Percentiles rank a stretch among this genome's conserved stretches.
phyloP scores from a whole-genome alignment of 2,888 invertebrate genomes.

The Crocallis elinguaria region DNA sequence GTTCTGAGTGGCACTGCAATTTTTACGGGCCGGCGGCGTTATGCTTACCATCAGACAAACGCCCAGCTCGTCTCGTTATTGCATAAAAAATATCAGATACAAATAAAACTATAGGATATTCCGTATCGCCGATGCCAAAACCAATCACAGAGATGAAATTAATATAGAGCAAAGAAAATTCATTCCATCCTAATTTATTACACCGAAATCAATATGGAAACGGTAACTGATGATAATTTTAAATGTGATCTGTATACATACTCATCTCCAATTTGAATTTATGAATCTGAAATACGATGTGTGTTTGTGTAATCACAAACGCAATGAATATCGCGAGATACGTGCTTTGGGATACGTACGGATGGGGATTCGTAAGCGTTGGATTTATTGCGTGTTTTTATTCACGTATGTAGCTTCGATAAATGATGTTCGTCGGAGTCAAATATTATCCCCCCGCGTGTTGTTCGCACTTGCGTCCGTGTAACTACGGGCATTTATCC shows the following conservation, averaged over 20 bases:
- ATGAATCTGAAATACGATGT: constrained; percentile 44
- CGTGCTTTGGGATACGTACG: constrained; percentile 24
- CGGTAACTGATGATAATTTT: constrained; percentile 38
- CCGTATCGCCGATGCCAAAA: neutral
- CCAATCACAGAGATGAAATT: constrained; percentile 30
- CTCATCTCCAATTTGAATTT: constrained; percentile 47
- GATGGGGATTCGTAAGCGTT: constrained; percentile 38
- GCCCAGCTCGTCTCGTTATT: too few species aligned
- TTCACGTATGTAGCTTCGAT: constrained; percentile 43
- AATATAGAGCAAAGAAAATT: constrained; percentile 27
- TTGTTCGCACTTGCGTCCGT: constrained; percentile 41
- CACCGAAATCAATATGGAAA: constrained; percentile 33
- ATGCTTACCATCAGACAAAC: too few species aligned
- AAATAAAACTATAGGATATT: neutral
- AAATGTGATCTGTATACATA: constrained; percentile 44
- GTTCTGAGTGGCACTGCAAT: too few species aligned
- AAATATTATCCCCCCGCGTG: constrained; percentile 51
- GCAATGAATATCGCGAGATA: constrained; percentile 43
- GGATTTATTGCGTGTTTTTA: constrained; percentile 54
- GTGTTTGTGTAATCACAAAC: constrained; percentile 42
- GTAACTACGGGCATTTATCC: constrained; percentile 45
- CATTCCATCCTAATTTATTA: constrained; percentile 36
- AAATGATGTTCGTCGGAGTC: constrained; percentile 44
- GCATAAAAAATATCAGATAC: neutral
- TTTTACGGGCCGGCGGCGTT: too few species aligned